These are phyloP conservation scores for Empis stercorea DNA, from an alignment of 2,888 invertebrate genomes.

Conservation along the genomic window DNA sequence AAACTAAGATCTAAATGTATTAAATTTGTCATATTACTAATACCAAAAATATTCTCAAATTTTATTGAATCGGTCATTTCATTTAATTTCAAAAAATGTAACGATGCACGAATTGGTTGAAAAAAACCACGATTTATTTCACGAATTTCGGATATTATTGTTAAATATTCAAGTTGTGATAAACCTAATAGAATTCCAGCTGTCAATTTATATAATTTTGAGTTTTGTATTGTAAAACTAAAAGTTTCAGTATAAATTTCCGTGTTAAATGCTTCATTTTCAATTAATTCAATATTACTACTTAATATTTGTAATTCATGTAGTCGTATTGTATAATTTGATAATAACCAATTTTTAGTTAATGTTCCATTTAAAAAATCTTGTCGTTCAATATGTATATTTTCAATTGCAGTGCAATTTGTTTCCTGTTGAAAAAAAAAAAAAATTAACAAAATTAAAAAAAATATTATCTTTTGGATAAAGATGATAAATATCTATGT, in stretches of 20 bases:
- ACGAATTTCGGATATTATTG: conserved; percentile 16
- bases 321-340: conserved; percentile 13
- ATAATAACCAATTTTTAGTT: conserved; percentile 15
- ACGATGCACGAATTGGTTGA: conserved; percentile 25
- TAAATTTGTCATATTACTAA: conserved; percentile 18
- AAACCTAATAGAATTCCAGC: conserved; percentile 24
- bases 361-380: conserved; percentile 12
- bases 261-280: conserved; percentile 22
- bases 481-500: no score
- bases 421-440: conserved; percentile 10
- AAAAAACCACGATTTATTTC: conserved; percentile 20
- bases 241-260: conserved; percentile 20
- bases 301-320: conserved; percentile 16
- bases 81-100: conserved; percentile 20
- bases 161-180: conserved; percentile 18
- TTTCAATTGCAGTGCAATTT: conserved; percentile 11
- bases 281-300: conserved; percentile 16
- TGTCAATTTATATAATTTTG: conserved; percentile 16
- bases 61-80: conserved; percentile 15
- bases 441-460: background rate
- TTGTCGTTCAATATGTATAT: conserved; percentile 15
- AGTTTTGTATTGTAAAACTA: conserved; percentile 14
- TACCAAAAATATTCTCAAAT: conserved; percentile 19
- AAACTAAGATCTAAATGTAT: conserved; percentile 22
- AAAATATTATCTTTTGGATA: no score